Evolutionary conservation across 23 tunicate genomes (phyloP).

Genomic region (Aplidium turbinatum): DNA sequence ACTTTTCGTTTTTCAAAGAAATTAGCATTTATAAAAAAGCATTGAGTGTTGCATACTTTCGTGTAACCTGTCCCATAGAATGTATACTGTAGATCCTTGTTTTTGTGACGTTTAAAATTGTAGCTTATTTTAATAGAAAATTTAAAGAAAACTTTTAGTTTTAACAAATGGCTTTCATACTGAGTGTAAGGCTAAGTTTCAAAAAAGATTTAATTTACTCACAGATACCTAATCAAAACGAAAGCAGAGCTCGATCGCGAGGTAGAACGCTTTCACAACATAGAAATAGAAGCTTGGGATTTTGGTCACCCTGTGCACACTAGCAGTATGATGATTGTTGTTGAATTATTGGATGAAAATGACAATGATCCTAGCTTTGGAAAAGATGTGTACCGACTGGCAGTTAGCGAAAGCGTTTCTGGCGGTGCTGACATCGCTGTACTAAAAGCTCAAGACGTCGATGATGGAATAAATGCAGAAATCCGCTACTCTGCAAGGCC

Average conservation of each 20-base stretch:
- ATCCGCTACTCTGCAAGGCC: slow-evolving; percentile 56
- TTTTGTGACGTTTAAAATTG: too few species aligned
- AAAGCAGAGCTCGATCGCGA: slow-evolving; percentile 68
- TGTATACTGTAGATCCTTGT: too few species aligned
- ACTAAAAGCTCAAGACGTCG: slow-evolving; percentile 59
- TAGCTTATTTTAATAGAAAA: too few species aligned
- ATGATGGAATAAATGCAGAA: slow-evolving; percentile 55
- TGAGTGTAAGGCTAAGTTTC: too few species aligned
- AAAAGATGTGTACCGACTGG: slow-evolving; percentile 14
- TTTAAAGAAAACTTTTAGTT: too few species aligned
- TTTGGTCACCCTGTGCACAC: slow-evolving; percentile 66
- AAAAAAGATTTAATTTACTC: background rate
- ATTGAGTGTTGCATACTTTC: too few species aligned
- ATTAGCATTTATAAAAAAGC: too few species aligned
- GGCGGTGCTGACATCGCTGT: slow-evolving; percentile 21
- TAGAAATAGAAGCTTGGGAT: slow-evolving; percentile 70
- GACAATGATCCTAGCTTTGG: slow-evolving; percentile 78
- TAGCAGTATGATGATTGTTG: slow-evolving; percentile 22
- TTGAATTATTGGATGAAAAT: slow-evolving; percentile 73
- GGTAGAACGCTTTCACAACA: slow-evolving; percentile 34
- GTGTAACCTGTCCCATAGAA: too few species aligned
- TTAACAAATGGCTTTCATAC: too few species aligned
- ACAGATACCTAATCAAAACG: slow-evolving; percentile 65
- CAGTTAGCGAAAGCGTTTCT: slow-evolving; percentile 52
- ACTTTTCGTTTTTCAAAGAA: too few species aligned